Conservation (phyloP, 1,140 invertebrate species). For the Pentalonia nigronervosa region DNA sequence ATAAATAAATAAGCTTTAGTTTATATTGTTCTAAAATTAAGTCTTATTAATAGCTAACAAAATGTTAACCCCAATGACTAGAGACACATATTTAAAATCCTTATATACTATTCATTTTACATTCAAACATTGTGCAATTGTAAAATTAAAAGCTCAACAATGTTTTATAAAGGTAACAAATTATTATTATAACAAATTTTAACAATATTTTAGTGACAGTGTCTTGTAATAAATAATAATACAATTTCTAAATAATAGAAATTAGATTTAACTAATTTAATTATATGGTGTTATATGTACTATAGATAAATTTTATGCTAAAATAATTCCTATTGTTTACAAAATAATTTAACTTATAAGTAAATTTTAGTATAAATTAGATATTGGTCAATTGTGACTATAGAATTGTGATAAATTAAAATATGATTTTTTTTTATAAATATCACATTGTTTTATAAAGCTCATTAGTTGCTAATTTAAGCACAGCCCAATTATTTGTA, state of each 20-base stretch:
- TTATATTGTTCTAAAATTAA: slow-evolving; percentile 36
- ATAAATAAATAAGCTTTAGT: neutral
- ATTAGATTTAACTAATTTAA: neutral
- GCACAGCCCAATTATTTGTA: slow-evolving; percentile 33
- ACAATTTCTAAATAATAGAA: neutral
- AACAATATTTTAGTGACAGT: neutral
- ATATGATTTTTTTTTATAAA: slow-evolving; percentile 4
- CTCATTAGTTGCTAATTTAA: slow-evolving; percentile 42
- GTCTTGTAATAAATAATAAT: neutral
- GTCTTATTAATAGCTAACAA: slow-evolving; percentile 10
- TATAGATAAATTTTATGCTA: neutral
- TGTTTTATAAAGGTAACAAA: slow-evolving; percentile 43
- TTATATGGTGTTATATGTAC: neutral
- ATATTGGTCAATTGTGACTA: neutral
- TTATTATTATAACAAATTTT: neutral
- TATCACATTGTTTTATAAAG: slow-evolving; percentile 44
- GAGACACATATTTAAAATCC: neutral
- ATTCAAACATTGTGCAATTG: slow-evolving; percentile 3
- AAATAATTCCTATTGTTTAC: neutral
- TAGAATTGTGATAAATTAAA: slow-evolving; percentile 26
- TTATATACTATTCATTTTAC: neutral
- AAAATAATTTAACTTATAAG: neutral
- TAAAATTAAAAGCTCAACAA: neutral
- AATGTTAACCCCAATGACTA: slow-evolving; percentile 14
- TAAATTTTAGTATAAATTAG: slow-evolving; percentile 17